Base-by-base conservation (phyloP, 1,140 invertebrate species). In the Aphidius gifuensis region DNA sequence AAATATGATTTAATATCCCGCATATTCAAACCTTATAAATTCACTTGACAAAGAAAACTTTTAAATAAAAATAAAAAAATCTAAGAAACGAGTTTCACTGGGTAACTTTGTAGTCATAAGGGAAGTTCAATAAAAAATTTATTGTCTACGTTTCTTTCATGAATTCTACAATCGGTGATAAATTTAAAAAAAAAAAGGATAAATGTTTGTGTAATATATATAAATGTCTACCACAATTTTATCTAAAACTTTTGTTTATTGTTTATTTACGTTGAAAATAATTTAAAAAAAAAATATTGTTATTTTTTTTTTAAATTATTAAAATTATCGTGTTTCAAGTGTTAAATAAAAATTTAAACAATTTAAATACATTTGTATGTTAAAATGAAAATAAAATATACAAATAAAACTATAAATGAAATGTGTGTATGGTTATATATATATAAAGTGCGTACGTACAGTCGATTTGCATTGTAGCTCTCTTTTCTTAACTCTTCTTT, bases 1-100 rank as follows among this genome's bases (percentile, higher is more conserved):
- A 58, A 58, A 58, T 16, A 32, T 49, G 57, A 58, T 58, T 58
- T 58, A 58, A 49, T 45, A 39, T 16, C 46, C 46, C 57, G 57
- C 57, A 58, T 58, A 44, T 39, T 42, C 5, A 49, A 46, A 58
- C 46, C 16, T 16, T 9, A 49, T n/a, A 40, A 7, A 55, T 42
- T 11, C 51, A 53, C 39, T 55, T 55, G 32, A 55, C 16, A 55
- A 43, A n/a, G 9, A 43, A 55, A 43, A 53, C 5, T 23, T 21
- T 9, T 6, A n/a, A 43, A 55, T 7, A 55, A 40, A 43, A 55
- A 16, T 6, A 42, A 55, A n/a, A 9, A 44, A 8, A 32, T 32
- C 23, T 32, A 32, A 32, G 23, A 32, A 32, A 32, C 23, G 23
- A 32, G 23, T 32, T 32, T 32, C 23, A 32, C 23, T 32, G 23